phyloP scores from a whole-genome alignment of 2,797 vertebrate genomes.

The Eulemur albifrons region DNA sequence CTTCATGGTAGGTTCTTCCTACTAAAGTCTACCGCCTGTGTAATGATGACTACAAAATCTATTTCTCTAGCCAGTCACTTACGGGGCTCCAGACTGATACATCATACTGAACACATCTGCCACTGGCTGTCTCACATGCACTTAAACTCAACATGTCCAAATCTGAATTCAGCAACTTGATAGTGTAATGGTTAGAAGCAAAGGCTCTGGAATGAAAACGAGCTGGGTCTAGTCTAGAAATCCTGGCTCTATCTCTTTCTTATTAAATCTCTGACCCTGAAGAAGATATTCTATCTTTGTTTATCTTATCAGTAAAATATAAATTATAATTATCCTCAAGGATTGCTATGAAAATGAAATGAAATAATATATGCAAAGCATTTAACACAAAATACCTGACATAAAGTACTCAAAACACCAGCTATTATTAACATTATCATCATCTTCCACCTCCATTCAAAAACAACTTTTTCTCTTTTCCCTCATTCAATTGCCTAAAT shows the following conservation, averaged over 20 bases:
- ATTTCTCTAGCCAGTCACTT: background rate
- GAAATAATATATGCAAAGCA: background rate
- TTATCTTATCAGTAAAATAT: conserved; percentile 14
- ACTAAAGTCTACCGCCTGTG: background rate
- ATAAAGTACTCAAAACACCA: background rate
- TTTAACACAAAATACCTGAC: background rate
- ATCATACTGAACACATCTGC: background rate
- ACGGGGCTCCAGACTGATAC: background rate
- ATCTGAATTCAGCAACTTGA: background rate
- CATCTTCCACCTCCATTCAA: background rate
- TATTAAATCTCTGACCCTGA: conserved; percentile 6
- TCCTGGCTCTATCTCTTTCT: background rate
- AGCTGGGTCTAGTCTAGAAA: background rate
- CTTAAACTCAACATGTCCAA: background rate
- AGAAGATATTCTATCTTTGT: background rate
- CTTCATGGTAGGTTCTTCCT: background rate
- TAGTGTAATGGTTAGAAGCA: background rate
- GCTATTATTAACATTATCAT: background rate
- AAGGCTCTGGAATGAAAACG: conserved; percentile 30
- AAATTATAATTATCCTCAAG: conserved; percentile 1
- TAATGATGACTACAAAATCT: background rate
- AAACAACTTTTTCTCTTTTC: background rate
- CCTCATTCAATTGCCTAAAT: background rate
- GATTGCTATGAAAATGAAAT: background rate
- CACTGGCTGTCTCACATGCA: background rate